Evolutionary conservation across 2,113 vertebrate genomes (phyloP).

Genomic region (Hyperopisus bebe): DNA sequence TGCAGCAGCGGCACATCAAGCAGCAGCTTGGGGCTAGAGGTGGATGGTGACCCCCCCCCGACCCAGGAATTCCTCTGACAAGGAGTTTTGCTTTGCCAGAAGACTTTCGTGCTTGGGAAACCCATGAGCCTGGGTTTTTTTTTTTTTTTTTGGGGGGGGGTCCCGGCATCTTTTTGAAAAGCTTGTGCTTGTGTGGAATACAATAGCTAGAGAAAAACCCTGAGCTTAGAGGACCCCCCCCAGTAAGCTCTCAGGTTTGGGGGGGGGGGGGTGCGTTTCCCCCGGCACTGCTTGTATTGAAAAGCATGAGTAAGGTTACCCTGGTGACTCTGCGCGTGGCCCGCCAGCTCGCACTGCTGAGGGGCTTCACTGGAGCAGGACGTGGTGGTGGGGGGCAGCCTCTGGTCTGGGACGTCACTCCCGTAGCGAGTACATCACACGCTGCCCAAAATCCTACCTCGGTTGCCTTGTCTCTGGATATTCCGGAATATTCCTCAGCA

Average conservation of each 20-base stretch:
- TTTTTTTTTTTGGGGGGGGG: background rate
- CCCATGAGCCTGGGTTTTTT: background rate
- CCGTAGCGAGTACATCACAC: background rate
- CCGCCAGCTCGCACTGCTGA: background rate
- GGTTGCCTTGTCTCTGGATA: background rate
- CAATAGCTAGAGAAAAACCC: background rate
- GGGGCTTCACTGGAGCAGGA: background rate
- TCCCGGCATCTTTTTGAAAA: background rate
- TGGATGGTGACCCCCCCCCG: background rate
- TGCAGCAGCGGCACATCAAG: background rate
- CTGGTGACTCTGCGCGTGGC: background rate
- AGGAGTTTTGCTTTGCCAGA: background rate
- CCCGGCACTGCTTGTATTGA: background rate
- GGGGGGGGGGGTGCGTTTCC: background rate
- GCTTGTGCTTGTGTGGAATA: background rate
- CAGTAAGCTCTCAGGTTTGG: background rate
- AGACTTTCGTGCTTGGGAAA: background rate
- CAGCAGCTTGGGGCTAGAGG: background rate
- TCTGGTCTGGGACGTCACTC: background rate
- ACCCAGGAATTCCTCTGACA: background rate
- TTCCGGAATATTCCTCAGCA: background rate
- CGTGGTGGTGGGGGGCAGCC: background rate
- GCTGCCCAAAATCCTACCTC: background rate
- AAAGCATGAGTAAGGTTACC: background rate
- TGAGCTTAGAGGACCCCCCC: background rate